Percentiles rank a stretch among this genome's conserved stretches.
phyloP scores from a whole-genome alignment of 2,113 vertebrate genomes.

The Andinoacara biseriatus region DNA sequence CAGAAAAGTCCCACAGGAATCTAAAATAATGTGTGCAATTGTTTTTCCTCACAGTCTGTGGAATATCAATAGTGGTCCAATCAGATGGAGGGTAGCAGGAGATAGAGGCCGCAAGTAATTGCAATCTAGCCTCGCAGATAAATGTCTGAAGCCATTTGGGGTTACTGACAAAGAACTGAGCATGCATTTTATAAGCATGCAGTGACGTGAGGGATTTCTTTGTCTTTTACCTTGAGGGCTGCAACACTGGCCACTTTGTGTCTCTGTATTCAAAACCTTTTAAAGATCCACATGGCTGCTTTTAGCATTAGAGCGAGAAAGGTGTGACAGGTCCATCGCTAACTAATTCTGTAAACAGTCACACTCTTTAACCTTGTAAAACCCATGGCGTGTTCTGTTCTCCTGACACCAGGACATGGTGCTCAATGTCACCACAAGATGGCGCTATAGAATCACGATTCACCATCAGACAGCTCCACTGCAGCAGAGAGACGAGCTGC shows the following conservation, averaged over 20 bases:
- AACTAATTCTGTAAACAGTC: constrained; percentile 31
- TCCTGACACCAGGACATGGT: not conserved
- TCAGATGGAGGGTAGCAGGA: not conserved
- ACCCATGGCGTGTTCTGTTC: not conserved
- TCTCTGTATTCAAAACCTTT: not conserved
- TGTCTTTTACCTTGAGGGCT: not conserved
- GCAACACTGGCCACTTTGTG: not conserved
- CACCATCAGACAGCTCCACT: not conserved
- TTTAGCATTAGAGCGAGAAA: not conserved
- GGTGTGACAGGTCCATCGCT: constrained; percentile 23
- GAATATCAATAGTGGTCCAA: constrained; percentile 33
- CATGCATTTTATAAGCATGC: not conserved
- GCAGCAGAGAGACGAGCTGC: constrained; percentile 31
- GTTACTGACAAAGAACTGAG: constrained; percentile 14
- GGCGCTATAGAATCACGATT: constrained; percentile 55
- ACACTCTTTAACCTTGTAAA: constrained; percentile 37
- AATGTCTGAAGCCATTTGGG: not conserved
- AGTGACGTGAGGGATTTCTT: not conserved
- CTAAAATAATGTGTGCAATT: not conserved
- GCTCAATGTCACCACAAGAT: constrained; percentile 55
- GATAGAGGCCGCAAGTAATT: constrained; percentile 29
- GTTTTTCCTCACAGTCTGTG: constrained; percentile 18
- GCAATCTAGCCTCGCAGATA: constrained; percentile 14
- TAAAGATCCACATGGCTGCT: constrained; percentile 15
- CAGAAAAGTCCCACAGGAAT: not conserved